Base-by-base conservation (phyloP, 2,888 invertebrate genomes). In the Melitaea athalia region DNA sequence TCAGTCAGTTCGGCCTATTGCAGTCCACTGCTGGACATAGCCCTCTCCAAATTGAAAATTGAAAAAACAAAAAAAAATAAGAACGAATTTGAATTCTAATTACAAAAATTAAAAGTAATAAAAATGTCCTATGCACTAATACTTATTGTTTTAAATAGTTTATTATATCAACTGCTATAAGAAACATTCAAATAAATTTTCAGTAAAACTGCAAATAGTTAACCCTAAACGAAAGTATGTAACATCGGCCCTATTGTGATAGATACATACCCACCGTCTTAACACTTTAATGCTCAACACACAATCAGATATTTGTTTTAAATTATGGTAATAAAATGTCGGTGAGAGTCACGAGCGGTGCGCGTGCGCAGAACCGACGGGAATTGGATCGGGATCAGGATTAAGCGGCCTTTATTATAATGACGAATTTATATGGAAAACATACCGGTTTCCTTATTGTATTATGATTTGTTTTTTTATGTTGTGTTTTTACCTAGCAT, bases 271-370 rank as follows among this genome's bases (percentile, higher is more conserved):
- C 83, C 64, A 61, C 67, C 63, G 76, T 78, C 81, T 92, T 91
- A 92, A 92, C 93, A 92, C 93, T 93, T 91, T 92, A 93, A 92
- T 92, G 90, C 88, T 83, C 88, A 88, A 88, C 91, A 90, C 88
- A 93, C 92, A 93, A 93, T 93, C 93, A 93, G 93, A 93, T 93
- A 93, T 93, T 93, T 93, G 93, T 93, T 93, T 93, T 93, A 93
- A 93, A 93, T 93, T 93, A 93, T 93, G 93, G 93, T 93, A 93
- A 93, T 93, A 93, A 93, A 93, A 92, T 89, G 93, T 93, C 93
- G 83, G 92, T 81, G 85, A 84, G 84, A 91, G 93, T 93, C 93
- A 93, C 93, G 93, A 89, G 85, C 88, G 81, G 76, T 47, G 55
- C 86, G 87, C 89, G 85, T 80, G 89, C 88, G 84, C 84, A 77